Base-by-base conservation (phyloP, 1,140 invertebrate species). In the Sesamia nonagrioides region DNA sequence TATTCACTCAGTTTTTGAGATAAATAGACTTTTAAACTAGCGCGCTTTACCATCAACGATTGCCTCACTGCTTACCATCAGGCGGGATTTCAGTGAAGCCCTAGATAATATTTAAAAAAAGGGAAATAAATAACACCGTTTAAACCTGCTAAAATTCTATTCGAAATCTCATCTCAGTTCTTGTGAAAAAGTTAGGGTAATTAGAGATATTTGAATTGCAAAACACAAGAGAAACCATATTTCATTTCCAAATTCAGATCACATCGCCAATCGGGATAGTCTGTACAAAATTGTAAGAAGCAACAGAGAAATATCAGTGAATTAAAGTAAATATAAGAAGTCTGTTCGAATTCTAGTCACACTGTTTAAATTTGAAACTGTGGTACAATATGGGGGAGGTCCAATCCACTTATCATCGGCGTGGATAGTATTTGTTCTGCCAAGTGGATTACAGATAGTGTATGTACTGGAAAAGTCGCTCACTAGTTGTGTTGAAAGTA, bases 281-380 rank as follows among this genome's bases (percentile, higher is more conserved):
- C 37, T 17, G 17, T 42, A 66, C 37, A 42, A 11, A 40, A 42
- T 17, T 66, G 17, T 18, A 18, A 18, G 45, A 21, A 18, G 33
- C 6, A 42, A 63, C 35, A 37, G n/a, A 40, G 18, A 63, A 63
- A 66, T 68, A 40, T 74, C 42, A 78, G 52, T 42, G 78, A 71
- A 78, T 77, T 74, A 78, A 69, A 80, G 75, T 63, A 83, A 82
- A 82, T 78, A 77, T 56, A 66, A 35, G 45, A 72, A 21, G 40
- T 56, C 74, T 40, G 50, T 80, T 60, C 42, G 71, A 68, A 87
- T 86, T 87, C 84, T 42, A 84, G 86, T 83, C 82, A 84, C 81
- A 86, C 71, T 88, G 84, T 83, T 89, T 84, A 86, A 88, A 86
- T 88, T 88, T 79, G 86, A 86, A 85, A 85, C 84, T 79, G 78